phyloP scores from a whole-genome alignment of 2,888 invertebrate species.

The Urechis unicinctus region DNA sequence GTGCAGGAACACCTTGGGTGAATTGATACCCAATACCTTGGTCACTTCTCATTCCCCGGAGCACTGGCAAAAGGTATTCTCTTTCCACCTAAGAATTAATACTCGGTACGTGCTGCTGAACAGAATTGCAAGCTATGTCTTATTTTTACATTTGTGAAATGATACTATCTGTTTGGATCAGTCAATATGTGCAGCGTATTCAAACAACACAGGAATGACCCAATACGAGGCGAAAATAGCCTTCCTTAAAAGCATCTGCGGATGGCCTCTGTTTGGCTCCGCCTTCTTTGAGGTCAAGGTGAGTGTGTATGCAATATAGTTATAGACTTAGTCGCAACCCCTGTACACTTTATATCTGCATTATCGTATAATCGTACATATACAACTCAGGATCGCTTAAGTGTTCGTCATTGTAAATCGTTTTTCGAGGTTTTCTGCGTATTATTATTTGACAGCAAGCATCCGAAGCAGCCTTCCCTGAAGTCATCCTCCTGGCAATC shows the following conservation, averaged over 20 bases:
- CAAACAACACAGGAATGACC: constrained; percentile 75
- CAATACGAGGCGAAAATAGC: constrained; percentile 94
- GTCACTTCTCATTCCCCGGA: constrained; percentile 84
- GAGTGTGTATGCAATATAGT: too few species aligned
- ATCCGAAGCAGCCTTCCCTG: constrained; percentile 95
- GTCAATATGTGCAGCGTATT: constrained; percentile 81
- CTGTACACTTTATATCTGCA: too few species aligned
- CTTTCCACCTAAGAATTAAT: too few species aligned
- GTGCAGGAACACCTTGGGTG: constrained; percentile 84
- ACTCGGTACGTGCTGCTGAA: too few species aligned
- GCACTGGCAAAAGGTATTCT: constrained; percentile 94
- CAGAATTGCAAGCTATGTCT: not conserved
- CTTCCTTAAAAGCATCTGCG: constrained; percentile 91
- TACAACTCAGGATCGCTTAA: too few species aligned
- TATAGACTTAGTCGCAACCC: too few species aligned
- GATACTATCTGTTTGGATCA: constrained; percentile 16
- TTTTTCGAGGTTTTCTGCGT: not conserved
- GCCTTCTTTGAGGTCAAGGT: constrained; percentile 96
- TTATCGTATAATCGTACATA: too few species aligned
- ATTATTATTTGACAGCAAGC: constrained; percentile 63
- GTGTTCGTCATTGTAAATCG: not conserved
- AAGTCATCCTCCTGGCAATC: constrained; percentile 92
- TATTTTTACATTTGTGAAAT: not conserved
- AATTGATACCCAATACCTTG: constrained; percentile 87
- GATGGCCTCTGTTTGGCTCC: constrained; percentile 99